A percentile compares a stretch with the other conserved stretches of the same genome.
Conservation (phyloP, 2,888 invertebrate species). For the Hetaerina titia region DNA sequence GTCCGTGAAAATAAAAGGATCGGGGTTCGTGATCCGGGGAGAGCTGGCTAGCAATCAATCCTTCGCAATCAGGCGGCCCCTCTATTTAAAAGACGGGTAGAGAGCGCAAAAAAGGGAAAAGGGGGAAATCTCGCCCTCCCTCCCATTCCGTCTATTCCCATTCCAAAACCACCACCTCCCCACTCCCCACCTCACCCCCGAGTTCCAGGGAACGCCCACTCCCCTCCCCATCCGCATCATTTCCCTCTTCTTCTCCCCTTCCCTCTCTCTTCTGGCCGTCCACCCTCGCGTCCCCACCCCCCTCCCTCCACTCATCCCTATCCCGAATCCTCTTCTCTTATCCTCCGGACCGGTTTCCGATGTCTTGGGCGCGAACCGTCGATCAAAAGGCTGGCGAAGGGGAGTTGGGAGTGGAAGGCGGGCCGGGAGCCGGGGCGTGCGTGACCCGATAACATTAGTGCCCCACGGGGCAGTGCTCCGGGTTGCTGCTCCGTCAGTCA, state of each 20-base stretch:
- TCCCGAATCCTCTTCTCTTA: neutral
- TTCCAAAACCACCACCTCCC: neutral
- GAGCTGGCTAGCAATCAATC: constrained; percentile 23
- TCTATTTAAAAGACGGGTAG: neutral
- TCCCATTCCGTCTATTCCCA: too few relatives aligned
- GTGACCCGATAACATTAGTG: constrained; percentile 36
- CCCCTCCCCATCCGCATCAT: neutral
- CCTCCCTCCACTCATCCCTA: neutral
- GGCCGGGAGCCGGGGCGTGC: constrained; percentile 8
- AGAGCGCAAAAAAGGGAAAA: neutral
- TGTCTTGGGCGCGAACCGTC: neutral
- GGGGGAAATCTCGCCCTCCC: too few relatives aligned
- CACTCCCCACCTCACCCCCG: neutral
- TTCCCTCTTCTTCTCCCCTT: neutral
- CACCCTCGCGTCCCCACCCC: neutral
- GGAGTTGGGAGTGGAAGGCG: neutral
- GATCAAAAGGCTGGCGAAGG: neutral
- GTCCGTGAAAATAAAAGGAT: constrained; percentile 1
- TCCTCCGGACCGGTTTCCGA: constrained; percentile 30
- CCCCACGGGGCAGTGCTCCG: constrained; percentile 14
- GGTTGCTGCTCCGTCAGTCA: constrained; percentile 38
- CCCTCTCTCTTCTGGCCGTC: neutral
- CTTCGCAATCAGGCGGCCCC: neutral
- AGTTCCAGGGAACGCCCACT: neutral
- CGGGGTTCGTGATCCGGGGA: neutral